These are phyloP conservation scores for Protosalanx chinensis DNA, from an alignment of 2,797 vertebrate species.

Conservation along the genomic window DNA sequence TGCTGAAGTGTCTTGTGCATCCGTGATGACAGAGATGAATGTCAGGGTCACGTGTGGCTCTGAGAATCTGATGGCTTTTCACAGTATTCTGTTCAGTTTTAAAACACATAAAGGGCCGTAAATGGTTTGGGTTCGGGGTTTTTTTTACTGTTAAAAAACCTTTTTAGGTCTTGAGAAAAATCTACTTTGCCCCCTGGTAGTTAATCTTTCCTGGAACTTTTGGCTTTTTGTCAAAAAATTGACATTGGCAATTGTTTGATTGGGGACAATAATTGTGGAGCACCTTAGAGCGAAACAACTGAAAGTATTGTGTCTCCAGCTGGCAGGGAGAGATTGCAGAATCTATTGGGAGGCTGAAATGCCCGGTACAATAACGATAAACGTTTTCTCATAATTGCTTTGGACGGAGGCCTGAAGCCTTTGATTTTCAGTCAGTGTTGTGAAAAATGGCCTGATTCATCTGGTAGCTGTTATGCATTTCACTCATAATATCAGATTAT, in stretches of 20 bases:
- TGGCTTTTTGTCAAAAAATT: background rate
- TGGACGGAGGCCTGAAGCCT: conserved; percentile 29
- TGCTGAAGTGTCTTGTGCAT: conserved; percentile 30
- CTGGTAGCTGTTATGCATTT: conserved; percentile 28
- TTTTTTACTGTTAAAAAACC: background rate
- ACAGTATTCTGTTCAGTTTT: too few species aligned
- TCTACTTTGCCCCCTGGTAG: background rate
- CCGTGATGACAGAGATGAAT: conserved; percentile 28
- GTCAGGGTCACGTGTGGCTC: background rate
- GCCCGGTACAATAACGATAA: conserved; percentile 31
- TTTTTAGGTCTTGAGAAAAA: too few species aligned
- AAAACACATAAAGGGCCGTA: too few species aligned
- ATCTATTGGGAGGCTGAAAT: conserved; percentile 33
- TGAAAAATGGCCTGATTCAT: conserved; percentile 27
- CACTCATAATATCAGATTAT: conserved; percentile 25
- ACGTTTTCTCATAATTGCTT: conserved; percentile 34
- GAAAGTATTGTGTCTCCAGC: conserved; percentile 26
- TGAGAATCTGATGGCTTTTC: background rate
- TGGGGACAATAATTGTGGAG: conserved; percentile 16
- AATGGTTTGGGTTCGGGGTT: too few species aligned
- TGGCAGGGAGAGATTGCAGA: conserved; percentile 29
- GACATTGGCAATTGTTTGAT: conserved; percentile 16
- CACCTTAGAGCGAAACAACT: conserved; percentile 17
- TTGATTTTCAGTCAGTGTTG: conserved; percentile 29
- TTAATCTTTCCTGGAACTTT: conserved; percentile 2